A percentile compares a stretch with the other conserved stretches of the same genome.
These are phyloP conservation scores for Blennius ocellaris DNA, from an alignment of 2,113 vertebrate genomes.

Conservation along the genomic window DNA sequence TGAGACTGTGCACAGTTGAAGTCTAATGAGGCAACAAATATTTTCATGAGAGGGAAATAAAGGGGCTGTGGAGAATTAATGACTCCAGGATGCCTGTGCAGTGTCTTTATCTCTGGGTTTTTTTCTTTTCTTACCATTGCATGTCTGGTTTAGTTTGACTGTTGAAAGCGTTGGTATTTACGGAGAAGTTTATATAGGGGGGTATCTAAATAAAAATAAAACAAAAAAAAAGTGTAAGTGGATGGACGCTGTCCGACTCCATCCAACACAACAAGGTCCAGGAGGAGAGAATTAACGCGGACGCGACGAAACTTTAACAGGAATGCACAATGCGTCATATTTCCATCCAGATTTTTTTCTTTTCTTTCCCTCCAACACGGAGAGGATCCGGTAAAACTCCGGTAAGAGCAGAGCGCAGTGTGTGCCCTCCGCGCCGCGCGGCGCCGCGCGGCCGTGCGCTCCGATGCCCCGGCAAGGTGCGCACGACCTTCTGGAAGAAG, in stretches of 20 bases:
- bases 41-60: not conserved
- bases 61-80: not conserved
- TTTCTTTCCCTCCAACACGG: not conserved
- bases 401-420: not conserved
- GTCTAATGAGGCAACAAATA: constrained; percentile 27
- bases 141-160: not conserved
- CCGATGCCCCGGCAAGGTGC: constrained; percentile 60
- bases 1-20: constrained; percentile 8
- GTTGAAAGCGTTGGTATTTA: not conserved
- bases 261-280: not conserved
- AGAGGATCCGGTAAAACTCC: no score
- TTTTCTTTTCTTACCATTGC: not conserved
- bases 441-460: constrained; percentile 40
- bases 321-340: constrained; percentile 17
- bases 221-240: no score
- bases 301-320: constrained; percentile 53
- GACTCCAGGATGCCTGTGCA: not conserved
- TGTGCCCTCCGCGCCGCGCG: no score
- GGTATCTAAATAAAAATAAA: no score
- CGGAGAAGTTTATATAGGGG: not conserved
- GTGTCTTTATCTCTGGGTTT: not conserved
- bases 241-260: not conserved
- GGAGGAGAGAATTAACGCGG: constrained; percentile 20
- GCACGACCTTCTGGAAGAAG: constrained; percentile 49
- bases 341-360: not conserved